Percentiles rank a stretch among this genome's conserved stretches.
Conservation (phyloP, 2,888 invertebrate species). For the Trachelus stipa region DNA sequence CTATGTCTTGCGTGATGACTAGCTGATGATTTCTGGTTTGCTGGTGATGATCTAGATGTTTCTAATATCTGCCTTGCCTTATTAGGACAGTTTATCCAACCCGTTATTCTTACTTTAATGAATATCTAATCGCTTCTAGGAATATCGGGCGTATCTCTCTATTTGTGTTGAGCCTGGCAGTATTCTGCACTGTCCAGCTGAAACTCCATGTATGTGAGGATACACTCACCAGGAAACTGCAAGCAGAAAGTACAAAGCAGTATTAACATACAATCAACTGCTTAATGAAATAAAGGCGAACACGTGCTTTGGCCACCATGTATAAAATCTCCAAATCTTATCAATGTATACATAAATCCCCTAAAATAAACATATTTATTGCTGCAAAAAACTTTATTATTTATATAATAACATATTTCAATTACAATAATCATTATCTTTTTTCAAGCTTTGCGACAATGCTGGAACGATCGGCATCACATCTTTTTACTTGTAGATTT, state of each 20-base stretch:
- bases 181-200: slow-evolving; percentile 98
- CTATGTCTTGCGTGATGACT: slow-evolving; percentile 59
- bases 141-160: slow-evolving; percentile 68
- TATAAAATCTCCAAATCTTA: background rate
- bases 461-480: no score
- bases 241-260: slow-evolving; percentile 60
- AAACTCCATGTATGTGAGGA: slow-evolving; percentile 98
- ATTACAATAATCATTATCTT: no score
- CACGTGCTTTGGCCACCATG: background rate
- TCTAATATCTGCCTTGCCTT: slow-evolving; percentile 14
- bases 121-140: slow-evolving; percentile 40
- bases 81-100: background rate
- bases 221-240: slow-evolving; percentile 87
- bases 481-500: no score
- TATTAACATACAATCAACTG: background rate
- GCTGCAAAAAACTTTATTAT: no score
- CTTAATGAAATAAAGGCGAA: background rate
- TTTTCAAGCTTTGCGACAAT: no score
- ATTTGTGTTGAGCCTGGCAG: slow-evolving; percentile 99
- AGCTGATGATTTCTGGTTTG: slow-evolving; percentile 54
- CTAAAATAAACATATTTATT: no score
- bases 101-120: slow-evolving; percentile 22
- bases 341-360: no score
- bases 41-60: slow-evolving; percentile 45
- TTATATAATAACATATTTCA: no score